Conservation (phyloP, 2,797 vertebrate genomes). For the Schizopygopsis malacanthus region DNA sequence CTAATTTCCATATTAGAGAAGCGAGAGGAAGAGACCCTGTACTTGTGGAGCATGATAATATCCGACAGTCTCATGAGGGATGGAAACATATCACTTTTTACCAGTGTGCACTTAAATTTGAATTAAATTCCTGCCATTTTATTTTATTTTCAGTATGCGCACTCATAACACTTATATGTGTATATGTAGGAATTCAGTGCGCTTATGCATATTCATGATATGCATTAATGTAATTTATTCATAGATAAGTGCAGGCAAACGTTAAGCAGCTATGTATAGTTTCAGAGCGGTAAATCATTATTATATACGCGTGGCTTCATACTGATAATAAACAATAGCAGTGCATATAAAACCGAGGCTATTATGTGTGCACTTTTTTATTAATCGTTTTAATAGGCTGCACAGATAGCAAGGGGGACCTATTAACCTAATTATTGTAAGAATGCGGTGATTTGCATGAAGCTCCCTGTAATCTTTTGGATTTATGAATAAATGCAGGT, state of each 20-base stretch:
- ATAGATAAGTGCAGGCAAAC: neutral
- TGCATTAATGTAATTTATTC: slow-evolving; percentile 18
- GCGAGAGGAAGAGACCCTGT: slow-evolving; percentile 32
- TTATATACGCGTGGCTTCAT: neutral
- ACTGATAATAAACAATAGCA: slow-evolving; percentile 4
- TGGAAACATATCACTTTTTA: slow-evolving; percentile 23
- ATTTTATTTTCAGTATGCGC: slow-evolving; percentile 10
- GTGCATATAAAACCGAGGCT: neutral
- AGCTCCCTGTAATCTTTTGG: slow-evolving; percentile 3
- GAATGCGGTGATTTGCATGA: neutral
- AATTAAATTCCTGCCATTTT: slow-evolving; percentile 18
- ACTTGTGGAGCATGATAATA: slow-evolving; percentile 38
- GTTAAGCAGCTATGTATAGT: slow-evolving; percentile 2
- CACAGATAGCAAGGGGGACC: slow-evolving; percentile 20
- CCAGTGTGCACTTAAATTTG: slow-evolving; percentile 20
- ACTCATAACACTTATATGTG: slow-evolving; percentile 2
- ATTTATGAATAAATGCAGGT: slow-evolving; percentile 24
- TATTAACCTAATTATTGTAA: slow-evolving; percentile 28
- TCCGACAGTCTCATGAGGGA: slow-evolving; percentile 22
- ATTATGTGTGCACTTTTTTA: slow-evolving; percentile 11
- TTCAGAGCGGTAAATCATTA: neutral
- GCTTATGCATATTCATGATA: slow-evolving; percentile 21
- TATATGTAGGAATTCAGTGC: neutral
- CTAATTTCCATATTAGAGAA: slow-evolving; percentile 71
- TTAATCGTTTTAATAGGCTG: neutral